Evolutionary conservation across 1,140 invertebrate genomes (phyloP).

Genomic region (Colletes latitarsis): DNA sequence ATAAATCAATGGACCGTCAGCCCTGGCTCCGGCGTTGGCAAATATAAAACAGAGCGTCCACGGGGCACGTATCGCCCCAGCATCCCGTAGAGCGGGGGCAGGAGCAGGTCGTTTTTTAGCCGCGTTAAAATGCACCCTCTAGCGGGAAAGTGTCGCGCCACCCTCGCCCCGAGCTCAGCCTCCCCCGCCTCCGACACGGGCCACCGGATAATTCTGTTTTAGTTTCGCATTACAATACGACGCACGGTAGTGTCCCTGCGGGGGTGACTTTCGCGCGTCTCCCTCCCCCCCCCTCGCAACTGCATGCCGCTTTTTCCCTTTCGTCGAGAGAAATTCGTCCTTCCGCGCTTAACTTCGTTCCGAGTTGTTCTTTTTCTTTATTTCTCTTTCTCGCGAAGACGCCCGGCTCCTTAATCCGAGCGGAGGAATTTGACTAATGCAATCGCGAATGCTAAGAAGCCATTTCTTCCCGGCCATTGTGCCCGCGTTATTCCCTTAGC

Average conservation of each 20-base stretch:
- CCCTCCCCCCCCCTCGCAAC: constrained; percentile 7
- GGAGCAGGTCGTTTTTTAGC: constrained; percentile 62
- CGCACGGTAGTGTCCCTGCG: constrained; percentile 52
- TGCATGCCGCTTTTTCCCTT: constrained; percentile 13
- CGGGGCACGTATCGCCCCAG: background rate
- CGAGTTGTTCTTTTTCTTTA: constrained; percentile 18
- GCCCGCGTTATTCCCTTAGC: constrained; percentile 58
- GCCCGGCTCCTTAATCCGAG: constrained; percentile 34
- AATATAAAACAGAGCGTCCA: constrained; percentile 48
- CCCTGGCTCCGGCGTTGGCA: constrained; percentile 40
- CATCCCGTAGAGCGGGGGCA: background rate
- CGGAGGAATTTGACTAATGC: constrained; percentile 74
- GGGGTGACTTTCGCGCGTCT: constrained; percentile 16
- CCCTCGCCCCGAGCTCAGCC: constrained; percentile 50
- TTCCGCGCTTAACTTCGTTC: constrained; percentile 35
- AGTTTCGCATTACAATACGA: constrained; percentile 77
- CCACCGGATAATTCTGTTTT: constrained; percentile 76
- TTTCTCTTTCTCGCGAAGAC: constrained; percentile 30
- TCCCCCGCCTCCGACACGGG: constrained; percentile 34
- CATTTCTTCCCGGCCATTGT: constrained; percentile 68
- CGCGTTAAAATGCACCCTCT: constrained; percentile 66
- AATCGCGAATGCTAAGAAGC: constrained; percentile 76
- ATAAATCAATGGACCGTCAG: constrained; percentile 59
- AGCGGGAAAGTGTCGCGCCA: constrained; percentile 44
- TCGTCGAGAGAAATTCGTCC: constrained; percentile 45